Percentiles rank a stretch among this genome's conserved stretches.
Evolutionary conservation across 1,140 invertebrate genomes (phyloP).

Genomic region (Drosophila pallidifrons): DNA sequence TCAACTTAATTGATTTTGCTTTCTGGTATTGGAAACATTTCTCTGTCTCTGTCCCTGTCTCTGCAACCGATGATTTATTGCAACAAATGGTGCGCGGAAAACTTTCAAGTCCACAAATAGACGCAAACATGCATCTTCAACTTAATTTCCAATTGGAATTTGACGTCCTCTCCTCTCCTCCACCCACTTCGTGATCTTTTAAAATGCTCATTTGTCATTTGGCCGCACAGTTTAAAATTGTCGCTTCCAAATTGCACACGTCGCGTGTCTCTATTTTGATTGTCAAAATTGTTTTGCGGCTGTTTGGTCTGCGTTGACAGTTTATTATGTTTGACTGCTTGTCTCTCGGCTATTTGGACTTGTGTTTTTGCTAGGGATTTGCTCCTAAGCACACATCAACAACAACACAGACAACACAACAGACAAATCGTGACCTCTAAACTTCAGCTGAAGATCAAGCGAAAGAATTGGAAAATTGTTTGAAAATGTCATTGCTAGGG

Average conservation of each 20-base stretch:
- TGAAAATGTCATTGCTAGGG: not conserved
- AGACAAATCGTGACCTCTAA: slow-evolving; percentile 52
- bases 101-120: slow-evolving; percentile 70
- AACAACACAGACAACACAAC: not conserved
- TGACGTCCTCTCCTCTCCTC: slow-evolving; percentile 17
- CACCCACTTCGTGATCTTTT: slow-evolving; percentile 39
- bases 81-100: slow-evolving; percentile 69
- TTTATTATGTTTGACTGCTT: slow-evolving; percentile 81
- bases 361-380: slow-evolving; percentile 29
- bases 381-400: not conserved
- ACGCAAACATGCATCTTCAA: slow-evolving; percentile 57
- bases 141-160: slow-evolving; percentile 76
- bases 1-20: slow-evolving; percentile 73
- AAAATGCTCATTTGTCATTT: slow-evolving; percentile 76
- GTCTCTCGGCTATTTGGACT: slow-evolving; percentile 42
- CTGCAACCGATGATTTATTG: slow-evolving; percentile 68
- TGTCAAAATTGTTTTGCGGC: slow-evolving; percentile 78
- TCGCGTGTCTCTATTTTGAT: slow-evolving; percentile 71
- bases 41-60: slow-evolving; percentile 41
- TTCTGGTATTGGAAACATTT: slow-evolving; percentile 37
- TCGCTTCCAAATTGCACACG: slow-evolving; percentile 45
- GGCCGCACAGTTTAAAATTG: not conserved
- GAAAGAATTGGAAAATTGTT: not conserved
- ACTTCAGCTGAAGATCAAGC: slow-evolving; percentile 32
- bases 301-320: slow-evolving; percentile 67